Evolutionary conservation across 2,797 vertebrate species (phyloP).

Genomic region (Dromococcyx pavoninus): DNA sequence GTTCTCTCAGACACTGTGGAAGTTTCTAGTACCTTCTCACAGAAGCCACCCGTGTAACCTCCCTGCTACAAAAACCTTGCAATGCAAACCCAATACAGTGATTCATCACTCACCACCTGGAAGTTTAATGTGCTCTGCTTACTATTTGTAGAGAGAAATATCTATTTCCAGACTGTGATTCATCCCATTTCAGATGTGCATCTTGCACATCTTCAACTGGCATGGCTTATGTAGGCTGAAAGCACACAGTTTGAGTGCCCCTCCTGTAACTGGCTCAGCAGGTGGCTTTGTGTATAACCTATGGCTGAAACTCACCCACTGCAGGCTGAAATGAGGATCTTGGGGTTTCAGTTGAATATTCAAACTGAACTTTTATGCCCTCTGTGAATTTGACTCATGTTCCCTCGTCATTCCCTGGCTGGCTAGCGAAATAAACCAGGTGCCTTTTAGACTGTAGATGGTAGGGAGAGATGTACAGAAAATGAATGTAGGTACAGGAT

Average conservation of each 20-base stretch:
- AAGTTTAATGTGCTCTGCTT: not conserved
- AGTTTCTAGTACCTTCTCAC: no score
- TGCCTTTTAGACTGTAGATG: not conserved
- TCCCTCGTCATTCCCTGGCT: not conserved
- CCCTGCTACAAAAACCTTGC: no score
- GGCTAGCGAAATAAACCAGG: not conserved
- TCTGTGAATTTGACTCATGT: not conserved
- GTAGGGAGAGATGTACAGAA: not conserved
- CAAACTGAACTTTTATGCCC: not conserved
- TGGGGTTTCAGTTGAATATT: not conserved
- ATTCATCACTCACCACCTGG: not conserved
- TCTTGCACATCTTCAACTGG: not conserved
- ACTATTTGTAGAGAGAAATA: not conserved
- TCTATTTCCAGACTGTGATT: not conserved
- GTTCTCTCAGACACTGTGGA: no score
- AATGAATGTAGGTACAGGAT: not conserved
- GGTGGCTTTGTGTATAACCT: not conserved
- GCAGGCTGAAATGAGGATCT: not conserved
- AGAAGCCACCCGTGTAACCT: no score
- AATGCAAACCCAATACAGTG: no score
- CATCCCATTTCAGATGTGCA: not conserved
- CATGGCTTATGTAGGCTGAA: not conserved
- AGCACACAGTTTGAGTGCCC: not conserved
- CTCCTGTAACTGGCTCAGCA: not conserved
- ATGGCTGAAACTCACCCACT: not conserved